Conservation (phyloP, 2,113 vertebrate species). For the Oenanthe oenanthe region DNA sequence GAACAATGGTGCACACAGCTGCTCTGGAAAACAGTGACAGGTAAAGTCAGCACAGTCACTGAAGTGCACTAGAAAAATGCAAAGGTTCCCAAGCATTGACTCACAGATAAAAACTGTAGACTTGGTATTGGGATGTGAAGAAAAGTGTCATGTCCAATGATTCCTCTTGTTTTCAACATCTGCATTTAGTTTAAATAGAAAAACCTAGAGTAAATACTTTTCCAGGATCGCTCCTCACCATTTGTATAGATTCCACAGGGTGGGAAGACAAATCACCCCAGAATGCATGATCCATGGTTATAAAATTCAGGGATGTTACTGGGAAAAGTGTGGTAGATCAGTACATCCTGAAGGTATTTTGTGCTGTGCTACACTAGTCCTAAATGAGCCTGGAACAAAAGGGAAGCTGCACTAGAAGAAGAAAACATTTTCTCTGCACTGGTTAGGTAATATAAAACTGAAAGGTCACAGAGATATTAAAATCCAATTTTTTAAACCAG, state of each 20-base stretch:
- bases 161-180: not conserved
- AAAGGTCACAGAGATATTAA: conserved; percentile 18
- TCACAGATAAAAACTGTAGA: not conserved
- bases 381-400: not conserved
- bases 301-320: not conserved
- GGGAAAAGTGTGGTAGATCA: not conserved
- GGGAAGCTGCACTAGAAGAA: not conserved
- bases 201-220: not conserved
- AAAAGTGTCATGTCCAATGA: not conserved
- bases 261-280: not conserved
- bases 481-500: not conserved
- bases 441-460: not conserved
- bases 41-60: not conserved
- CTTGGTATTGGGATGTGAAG: not conserved
- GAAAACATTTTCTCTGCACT: not conserved
- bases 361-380: not conserved
- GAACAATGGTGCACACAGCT: not conserved
- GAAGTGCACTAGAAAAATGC: not conserved
- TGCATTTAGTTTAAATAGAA: not conserved
- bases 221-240: not conserved
- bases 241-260: not conserved
- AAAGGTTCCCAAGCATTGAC: not conserved
- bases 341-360: not conserved
- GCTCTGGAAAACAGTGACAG: not conserved
- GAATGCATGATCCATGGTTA: not conserved